Evolutionary conservation across 2,113 vertebrate species (phyloP), one percentile per base, ranked within the genome.

Genomic region (Tautogolabrus adspersus): DNA sequence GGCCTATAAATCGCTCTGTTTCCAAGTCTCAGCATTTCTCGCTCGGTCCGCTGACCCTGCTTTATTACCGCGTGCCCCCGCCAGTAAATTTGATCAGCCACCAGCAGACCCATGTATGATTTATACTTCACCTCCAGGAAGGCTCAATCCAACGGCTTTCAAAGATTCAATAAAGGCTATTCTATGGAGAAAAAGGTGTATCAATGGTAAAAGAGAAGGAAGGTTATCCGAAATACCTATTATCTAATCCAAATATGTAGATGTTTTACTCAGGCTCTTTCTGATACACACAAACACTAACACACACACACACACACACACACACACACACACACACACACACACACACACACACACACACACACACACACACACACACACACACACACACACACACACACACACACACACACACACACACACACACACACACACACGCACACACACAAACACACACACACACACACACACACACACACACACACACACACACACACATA

Each of bases 21-120:
- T 88, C 81, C 63, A 85, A 68, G 76, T 85, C 87, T 91, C 89
- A 89, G 87, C 92, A 87, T 76, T 89, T 88, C 77, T 86, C 6
- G 10, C 75, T 74, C 82, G 80, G 77, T 76, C 81, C 54, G 54
- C 83, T 85, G 85, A 76, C 82, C 81, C 71, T 72, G 61, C 65
- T 89, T 90, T 87, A 89, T 88, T 90, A 87, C 65, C 47, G 16
- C 44, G 38, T 75, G 73, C 79, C 67, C 54, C 71, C 12, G 59
- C 70, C 86, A 86, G 82, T 89, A 88, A 84, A 92, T 92, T 77
- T 79, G 69, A 76, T 76, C 61, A 58, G 61, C 71, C 72, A 61
- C 63, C 60, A 75, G 72, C 67, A 40, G 46, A 64, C 71, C 62
- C 49, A 71, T 84, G 61, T 81, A 86, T 87, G 88, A 91, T 86